Percentiles rank a stretch among this genome's conserved stretches.
These are phyloP conservation scores for Muscidifurax raptorellus DNA, from an alignment of 1,140 invertebrate species.

Conservation along the genomic window DNA sequence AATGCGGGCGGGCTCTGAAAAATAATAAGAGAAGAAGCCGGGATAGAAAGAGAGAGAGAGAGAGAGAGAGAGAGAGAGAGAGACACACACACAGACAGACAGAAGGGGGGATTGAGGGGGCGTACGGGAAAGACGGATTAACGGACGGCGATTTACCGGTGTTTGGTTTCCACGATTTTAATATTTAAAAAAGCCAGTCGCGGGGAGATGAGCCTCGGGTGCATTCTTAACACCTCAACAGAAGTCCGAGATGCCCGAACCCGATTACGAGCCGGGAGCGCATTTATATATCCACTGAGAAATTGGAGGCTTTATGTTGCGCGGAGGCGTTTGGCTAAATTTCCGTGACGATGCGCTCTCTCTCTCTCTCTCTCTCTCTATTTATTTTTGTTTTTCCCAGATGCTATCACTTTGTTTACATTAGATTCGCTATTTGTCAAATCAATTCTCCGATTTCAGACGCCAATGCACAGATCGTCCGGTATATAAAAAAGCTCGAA, in stretches of 20 bases:
- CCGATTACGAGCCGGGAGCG: constrained; percentile 62
- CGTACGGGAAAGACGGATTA: constrained; percentile 38
- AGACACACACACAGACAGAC: too few species aligned
- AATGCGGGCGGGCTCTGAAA: constrained; percentile 5
- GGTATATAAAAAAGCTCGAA: constrained; percentile 17
- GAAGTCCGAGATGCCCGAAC: constrained; percentile 67
- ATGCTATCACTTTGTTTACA: too few species aligned
- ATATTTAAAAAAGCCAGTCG: constrained; percentile 60
- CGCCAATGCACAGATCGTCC: too few species aligned
- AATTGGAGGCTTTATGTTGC: constrained; percentile 70
- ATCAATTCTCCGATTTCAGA: constrained; percentile 7
- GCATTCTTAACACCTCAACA: constrained; percentile 71
- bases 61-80: constrained; percentile 20
- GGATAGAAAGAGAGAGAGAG: neutral
- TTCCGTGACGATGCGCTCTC: constrained; percentile 15
- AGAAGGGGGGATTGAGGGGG: neutral
- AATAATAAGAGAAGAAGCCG: neutral
- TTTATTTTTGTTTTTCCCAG: neutral
- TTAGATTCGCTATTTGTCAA: neutral
- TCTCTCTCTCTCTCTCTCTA: neutral
- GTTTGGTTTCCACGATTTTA: constrained; percentile 67
- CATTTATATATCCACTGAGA: constrained; percentile 71
- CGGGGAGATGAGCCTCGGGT: constrained; percentile 64
- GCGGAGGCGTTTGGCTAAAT: constrained; percentile 57
- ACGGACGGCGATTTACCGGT: constrained; percentile 51